Conservation (phyloP, 2,797 vertebrate species). For the Chaenodraco wilsoni region DNA sequence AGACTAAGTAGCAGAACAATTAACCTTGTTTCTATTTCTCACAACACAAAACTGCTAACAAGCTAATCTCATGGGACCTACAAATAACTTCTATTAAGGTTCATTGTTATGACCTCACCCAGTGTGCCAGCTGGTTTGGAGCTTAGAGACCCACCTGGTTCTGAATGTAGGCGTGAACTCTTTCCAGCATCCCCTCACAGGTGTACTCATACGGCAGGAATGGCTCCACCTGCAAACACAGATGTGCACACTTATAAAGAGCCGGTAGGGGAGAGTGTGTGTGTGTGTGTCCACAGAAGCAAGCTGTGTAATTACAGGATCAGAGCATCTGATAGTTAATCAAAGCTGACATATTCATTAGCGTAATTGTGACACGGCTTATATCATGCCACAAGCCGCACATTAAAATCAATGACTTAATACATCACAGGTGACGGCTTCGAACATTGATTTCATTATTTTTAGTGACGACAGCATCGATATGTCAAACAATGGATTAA, state of each 20-base stretch:
- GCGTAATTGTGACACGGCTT: slow-evolving; percentile 73
- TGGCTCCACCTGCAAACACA: slow-evolving; percentile 89
- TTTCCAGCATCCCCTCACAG: slow-evolving; percentile 95
- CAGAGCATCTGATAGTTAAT: slow-evolving; percentile 68
- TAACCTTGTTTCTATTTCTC: background rate
- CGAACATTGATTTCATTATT: slow-evolving; percentile 75
- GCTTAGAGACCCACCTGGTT: slow-evolving; percentile 88
- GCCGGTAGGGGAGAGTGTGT: background rate
- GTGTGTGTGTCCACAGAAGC: background rate
- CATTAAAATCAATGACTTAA: slow-evolving; percentile 73
- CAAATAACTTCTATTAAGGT: background rate
- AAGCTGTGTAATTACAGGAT: slow-evolving; percentile 61
- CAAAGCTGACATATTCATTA: slow-evolving; percentile 81
- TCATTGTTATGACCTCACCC: background rate
- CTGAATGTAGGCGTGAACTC: slow-evolving; percentile 95
- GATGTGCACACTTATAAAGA: slow-evolving; percentile 38
- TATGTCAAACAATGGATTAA: slow-evolving; percentile 60
- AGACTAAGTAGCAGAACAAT: background rate
- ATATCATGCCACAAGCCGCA: slow-evolving; percentile 62
- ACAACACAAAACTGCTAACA: background rate
- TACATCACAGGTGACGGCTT: slow-evolving; percentile 71
- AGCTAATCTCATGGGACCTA: background rate
- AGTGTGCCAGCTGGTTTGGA: background rate
- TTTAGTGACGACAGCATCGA: slow-evolving; percentile 66
- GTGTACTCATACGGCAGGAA: slow-evolving; percentile 96